phyloP scores from a whole-genome alignment of 2,797 vertebrate genomes.

The Gymnoscopelus braueri region DNA sequence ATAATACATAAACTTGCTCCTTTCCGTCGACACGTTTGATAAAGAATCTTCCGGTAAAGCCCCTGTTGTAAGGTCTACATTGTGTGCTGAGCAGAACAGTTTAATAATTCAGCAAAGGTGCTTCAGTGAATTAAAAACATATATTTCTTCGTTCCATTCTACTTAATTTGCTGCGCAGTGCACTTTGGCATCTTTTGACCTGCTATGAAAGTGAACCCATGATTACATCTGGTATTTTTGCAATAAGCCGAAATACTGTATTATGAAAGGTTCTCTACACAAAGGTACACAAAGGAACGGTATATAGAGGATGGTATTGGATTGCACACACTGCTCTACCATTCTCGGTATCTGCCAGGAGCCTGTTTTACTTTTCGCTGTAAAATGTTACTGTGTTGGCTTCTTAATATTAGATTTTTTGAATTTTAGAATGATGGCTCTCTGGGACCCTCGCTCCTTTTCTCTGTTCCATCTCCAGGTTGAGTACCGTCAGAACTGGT shows the following conservation, averaged over 20 bases:
- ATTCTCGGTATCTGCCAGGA: no score
- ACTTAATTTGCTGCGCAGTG: slow-evolving; percentile 32
- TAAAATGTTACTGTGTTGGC: neutral
- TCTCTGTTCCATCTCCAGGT: slow-evolving; percentile 73
- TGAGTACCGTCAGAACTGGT: slow-evolving; percentile 88
- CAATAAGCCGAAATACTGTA: slow-evolving; percentile 6
- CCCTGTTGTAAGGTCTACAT: slow-evolving; percentile 6
- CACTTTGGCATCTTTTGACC: slow-evolving; percentile 8
- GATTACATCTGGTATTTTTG: neutral
- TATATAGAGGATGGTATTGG: slow-evolving; percentile 21
- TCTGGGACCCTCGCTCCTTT: neutral
- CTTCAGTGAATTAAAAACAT: slow-evolving; percentile 15
- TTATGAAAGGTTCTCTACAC: neutral
- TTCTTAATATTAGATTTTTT: no score
- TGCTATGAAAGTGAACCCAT: neutral
- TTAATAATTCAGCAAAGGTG: slow-evolving; percentile 29
- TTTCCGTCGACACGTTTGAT: slow-evolving; percentile 30
- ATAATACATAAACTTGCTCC: slow-evolving; percentile 29
- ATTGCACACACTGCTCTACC: slow-evolving; percentile 3
- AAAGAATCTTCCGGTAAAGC: slow-evolving; percentile 27
- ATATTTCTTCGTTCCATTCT: slow-evolving; percentile 28
- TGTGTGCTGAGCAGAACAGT: neutral
- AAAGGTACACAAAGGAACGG: slow-evolving; percentile 13
- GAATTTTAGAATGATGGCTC: neutral
- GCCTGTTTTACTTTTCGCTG: neutral